Base-by-base conservation (phyloP, 1,140 invertebrate species). In the Antheraea pernyi region DNA sequence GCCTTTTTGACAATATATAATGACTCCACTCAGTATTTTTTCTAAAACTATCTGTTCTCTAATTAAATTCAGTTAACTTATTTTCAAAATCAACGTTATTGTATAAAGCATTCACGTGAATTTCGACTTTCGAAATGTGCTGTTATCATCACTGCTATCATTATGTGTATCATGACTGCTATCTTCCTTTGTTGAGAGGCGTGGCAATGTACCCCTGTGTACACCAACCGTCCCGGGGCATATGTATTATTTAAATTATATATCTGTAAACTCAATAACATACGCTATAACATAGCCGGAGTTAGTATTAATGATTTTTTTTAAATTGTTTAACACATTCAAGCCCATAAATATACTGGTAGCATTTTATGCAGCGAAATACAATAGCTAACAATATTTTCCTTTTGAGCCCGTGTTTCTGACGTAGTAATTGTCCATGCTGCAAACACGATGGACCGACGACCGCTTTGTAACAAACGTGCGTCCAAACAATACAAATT, bases 131-230 rank as follows among this genome's bases (percentile, higher is more conserved):
- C n/a, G n/a, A n/a, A n/a, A n/a, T n/a, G n/a, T n/a, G n/a, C n/a
- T n/a, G n/a, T n/a, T n/a, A n/a, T n/a, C n/a, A n/a, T n/a, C n/a
- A n/a, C n/a, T n/a, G n/a, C n/a, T n/a, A n/a, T n/a, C n/a, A 7
- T 46, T 66, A 60, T 22, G 16, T 39, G 65, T 70, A 39, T 72
- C 19, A 3, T 70, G 75, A 68, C 58, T 73, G 7, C 42, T 46
- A 5, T 77, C 70, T 11, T 70, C 64, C 66, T 11, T 42, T 11
- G 76, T 42, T 3, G 79, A 70, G 7, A 81, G 74, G 77, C 92
- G 68, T 69, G 89, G 86, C 73, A 91, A 81, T 18, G 84, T 84
- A 80, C 91, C 64, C 88, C 81, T 46, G 92, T 73, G 71, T 82
- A 86, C 73, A 93, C 75, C 18, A 81, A 79, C 81, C 90, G 93